Evolutionary conservation across 2,888 invertebrate genomes (phyloP), one percentile per base, ranked within the genome.

Genomic region (Spodoptera exigua): DNA sequence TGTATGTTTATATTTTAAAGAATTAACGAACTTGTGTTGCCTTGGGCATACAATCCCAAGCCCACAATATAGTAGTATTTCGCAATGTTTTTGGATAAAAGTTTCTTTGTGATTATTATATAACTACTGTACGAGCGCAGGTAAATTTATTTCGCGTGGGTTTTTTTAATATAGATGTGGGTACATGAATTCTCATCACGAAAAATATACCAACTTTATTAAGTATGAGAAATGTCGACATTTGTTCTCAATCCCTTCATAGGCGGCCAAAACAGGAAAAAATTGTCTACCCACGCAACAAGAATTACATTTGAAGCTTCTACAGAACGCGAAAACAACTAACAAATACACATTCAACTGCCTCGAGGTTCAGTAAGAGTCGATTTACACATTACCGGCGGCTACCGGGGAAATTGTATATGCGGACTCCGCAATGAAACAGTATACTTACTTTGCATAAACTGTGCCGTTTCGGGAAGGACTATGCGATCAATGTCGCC

Each of bases 361-460:
- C 45, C 41, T 47, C 13, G 45, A 46, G 62, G 49, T 27, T 45
- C 54, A 32, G 47, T 62, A 55, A 53, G 21, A 68, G 60, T 58
- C 45, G 54, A 63, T 69, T 69, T 74, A 77, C 60, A 57, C 74
- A 57, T 54, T 57, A 49, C 70, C 45, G 52, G 21, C 18, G 49
- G 56, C 65, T 53, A 64, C 52, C 34, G n/a, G 45, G 18, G 17
- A 53, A 70, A 74, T 74, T 69, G 61, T 74, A 51, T 35, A 52
- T 55, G 51, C 54, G 36, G 54, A 44, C 63, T 55, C 34, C 21
- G 47, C 74, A 68, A 48, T 55, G 41, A 36, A 58, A 61, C 47
- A 21, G 68, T 54, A 44, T 35, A 27, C 36, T 46, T 52, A 69
- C 47, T 69, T 48, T 37, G 47, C 63, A 69, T 52, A 61, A 74